phyloP scores from a whole-genome alignment of 2,888 invertebrate genomes.

The Drosophila eohydei region DNA sequence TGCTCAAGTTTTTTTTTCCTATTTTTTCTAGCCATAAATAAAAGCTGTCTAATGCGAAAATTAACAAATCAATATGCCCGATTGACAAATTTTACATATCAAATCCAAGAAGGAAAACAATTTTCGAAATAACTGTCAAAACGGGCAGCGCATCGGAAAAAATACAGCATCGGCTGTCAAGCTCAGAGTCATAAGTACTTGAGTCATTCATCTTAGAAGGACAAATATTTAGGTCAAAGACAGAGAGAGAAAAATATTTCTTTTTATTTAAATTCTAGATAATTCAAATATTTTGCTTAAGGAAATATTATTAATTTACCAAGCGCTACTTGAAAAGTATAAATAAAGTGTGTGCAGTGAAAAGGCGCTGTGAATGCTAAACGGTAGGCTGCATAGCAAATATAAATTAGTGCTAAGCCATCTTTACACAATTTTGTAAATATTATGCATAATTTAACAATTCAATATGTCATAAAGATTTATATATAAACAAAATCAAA shows the following conservation, averaged over 20 bases:
- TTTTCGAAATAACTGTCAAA: conserved; percentile 16
- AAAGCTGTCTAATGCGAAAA: background rate
- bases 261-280: no score
- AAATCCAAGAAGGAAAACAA: conserved; percentile 20
- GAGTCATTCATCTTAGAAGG: background rate
- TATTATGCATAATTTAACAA: no score
- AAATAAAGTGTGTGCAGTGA: no score
- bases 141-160: background rate
- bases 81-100: conserved; percentile 7
- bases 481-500: no score
- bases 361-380: no score
- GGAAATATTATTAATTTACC: no score
- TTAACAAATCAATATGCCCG: background rate
- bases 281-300: no score
- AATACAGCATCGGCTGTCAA: conserved; percentile 13
- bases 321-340: no score
- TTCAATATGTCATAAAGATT: no score
- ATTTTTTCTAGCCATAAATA: conserved; percentile 16
- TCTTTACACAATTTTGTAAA: no score
- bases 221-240: background rate
- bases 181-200: conserved; percentile 1
- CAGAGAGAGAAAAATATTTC: background rate
- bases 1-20: conserved; percentile 7
- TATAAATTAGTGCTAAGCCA: no score
- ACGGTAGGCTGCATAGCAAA: no score